Conservation (phyloP, 2,888 invertebrate genomes). For the Anthrax anthrax region DNA sequence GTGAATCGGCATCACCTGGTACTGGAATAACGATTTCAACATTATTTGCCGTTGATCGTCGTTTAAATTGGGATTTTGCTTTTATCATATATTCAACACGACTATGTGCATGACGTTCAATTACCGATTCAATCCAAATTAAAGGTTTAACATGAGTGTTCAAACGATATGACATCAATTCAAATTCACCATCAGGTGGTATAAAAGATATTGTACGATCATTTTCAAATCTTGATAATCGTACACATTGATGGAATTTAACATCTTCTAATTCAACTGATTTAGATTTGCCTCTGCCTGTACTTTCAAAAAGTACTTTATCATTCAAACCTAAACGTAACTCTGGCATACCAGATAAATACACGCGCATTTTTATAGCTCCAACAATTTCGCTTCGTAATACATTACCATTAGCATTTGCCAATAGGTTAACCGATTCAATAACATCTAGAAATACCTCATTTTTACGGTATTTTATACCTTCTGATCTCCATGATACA, state of each 20-base stretch:
- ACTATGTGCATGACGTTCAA: slow-evolving; percentile 93
- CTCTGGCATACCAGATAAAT: slow-evolving; percentile 97
- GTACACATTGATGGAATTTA: slow-evolving; percentile 96
- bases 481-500: slow-evolving; percentile 97
- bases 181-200: slow-evolving; percentile 98
- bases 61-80: slow-evolving; percentile 95
- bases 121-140: slow-evolving; percentile 98
- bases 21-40: slow-evolving; percentile 96
- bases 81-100: slow-evolving; percentile 99
- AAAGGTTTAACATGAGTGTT: slow-evolving; percentile 95
- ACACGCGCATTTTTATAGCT: slow-evolving; percentile 97
- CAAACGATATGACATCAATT: slow-evolving; percentile 93
- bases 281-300: slow-evolving; percentile 92
- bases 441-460: slow-evolving; percentile 99
- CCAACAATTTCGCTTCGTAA: slow-evolving; percentile 96
- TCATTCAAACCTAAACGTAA: slow-evolving; percentile 91
- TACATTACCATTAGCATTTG: slow-evolving; percentile 93
- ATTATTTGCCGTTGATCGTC: slow-evolving; percentile 95
- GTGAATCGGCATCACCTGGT: slow-evolving; percentile 93
- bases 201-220: slow-evolving; percentile 97
- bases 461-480: slow-evolving; percentile 96
- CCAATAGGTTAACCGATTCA: slow-evolving; percentile 91
- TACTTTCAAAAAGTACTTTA: slow-evolving; percentile 94
- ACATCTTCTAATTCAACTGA: slow-evolving; percentile 97
- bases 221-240: slow-evolving; percentile 92